Percentiles rank a stretch among this genome's conserved stretches.
phyloP scores from a whole-genome alignment of 2,797 vertebrate species.

The Remorina albescens region DNA sequence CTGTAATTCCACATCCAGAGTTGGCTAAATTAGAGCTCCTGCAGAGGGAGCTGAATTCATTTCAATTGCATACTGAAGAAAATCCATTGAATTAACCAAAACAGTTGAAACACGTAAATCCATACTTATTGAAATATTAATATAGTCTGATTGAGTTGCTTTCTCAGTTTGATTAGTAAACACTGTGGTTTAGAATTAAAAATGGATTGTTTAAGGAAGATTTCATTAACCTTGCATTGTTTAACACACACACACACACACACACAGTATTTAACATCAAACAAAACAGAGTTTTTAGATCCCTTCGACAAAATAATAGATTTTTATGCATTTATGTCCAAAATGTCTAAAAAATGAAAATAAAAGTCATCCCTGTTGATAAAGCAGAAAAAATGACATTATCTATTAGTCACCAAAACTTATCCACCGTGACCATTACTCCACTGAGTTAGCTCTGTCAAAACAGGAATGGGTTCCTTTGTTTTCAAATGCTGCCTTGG shows the following conservation, averaged over 20 bases:
- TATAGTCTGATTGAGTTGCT: slow-evolving; percentile 5
- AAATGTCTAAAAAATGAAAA: too few relatives aligned
- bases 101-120: slow-evolving; percentile 19
- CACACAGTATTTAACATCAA: too few relatives aligned
- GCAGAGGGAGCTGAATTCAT: slow-evolving; percentile 14
- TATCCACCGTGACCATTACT: not conserved
- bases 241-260: too few relatives aligned
- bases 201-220: not conserved
- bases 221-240: not conserved
- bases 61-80: slow-evolving; percentile 6
- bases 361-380: too few relatives aligned
- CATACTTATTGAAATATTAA: slow-evolving; percentile 28
- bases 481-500: slow-evolving; percentile 33
- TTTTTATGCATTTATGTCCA: too few relatives aligned
- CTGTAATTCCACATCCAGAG: slow-evolving; percentile 10
- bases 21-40: slow-evolving; percentile 19
- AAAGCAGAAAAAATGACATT: not conserved
- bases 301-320: too few relatives aligned
- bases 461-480: slow-evolving; percentile 55
- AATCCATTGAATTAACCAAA: slow-evolving; percentile 36
- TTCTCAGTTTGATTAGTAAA: slow-evolving; percentile 10
- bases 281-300: too few relatives aligned
- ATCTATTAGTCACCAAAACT: not conserved
- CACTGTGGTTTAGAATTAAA: not conserved
- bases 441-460: slow-evolving; percentile 13